Evolutionary conservation across 2,888 invertebrate genomes (phyloP), one percentile per base, ranked within the genome.

Genomic region (Dicroscelio sp.): DNA sequence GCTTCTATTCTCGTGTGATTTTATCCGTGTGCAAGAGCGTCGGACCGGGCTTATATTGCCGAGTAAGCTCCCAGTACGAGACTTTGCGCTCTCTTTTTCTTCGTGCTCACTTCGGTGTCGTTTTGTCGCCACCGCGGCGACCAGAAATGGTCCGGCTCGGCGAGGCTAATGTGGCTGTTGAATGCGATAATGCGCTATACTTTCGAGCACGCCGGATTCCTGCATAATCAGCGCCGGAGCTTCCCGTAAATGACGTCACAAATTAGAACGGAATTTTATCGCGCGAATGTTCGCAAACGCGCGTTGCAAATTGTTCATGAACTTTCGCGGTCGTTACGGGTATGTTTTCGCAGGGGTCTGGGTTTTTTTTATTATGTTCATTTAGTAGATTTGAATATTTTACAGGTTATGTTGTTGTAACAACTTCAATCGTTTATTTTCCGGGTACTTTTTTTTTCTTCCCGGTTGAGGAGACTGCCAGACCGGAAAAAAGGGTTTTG

Each of bases 11-110:
- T 88, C 76, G 90, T 79, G 82, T 85, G 90, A 90, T 90, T 90
- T 90, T 90, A 90, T 90, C 87, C 90, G 79, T 63, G 25, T 65
- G 76, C 75, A 79, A 65, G 60, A 48, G 58, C 71, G 86, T 71
- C 48, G 65, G 86, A 83, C 73, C 65, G 78, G 60, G 87, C 87
- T 90, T 90, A 88, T 90, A 93, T 91, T 92, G 94, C 92, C 90
- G 92, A 91, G 92, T 93, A 94, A 94, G 93, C 94, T 92, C 88
- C 88, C 80, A 86, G 89, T 78, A 67, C 43, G 78, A 63, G 78
- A 86, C 85, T 92, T 86, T 73, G 65, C 83, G 75, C 63, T 80
- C 84, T 78, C 85, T 88, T 75, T 84, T 84, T 82, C 71, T 79
- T 86, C 76, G 82, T 43, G 43, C 60, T 27, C 90, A 76, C 69